These are phyloP conservation scores for Enteromius mattozi DNA, from an alignment of 2,797 vertebrate genomes.

Conservation along the genomic window DNA sequence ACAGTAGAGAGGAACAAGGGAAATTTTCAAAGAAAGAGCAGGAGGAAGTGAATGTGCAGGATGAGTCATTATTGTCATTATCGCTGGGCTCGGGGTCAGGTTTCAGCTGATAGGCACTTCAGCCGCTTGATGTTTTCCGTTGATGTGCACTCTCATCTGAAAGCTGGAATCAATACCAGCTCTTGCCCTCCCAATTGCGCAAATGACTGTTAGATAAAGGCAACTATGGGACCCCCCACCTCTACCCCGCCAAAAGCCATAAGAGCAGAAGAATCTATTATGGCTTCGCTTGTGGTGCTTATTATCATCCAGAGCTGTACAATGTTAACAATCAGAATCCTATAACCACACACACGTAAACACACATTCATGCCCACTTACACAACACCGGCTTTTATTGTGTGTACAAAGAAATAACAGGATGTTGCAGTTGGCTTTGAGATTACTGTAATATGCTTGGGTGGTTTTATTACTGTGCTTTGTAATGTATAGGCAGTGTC, in stretches of 20 bases:
- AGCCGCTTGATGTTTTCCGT: background rate
- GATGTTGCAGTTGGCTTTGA: background rate
- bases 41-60: background rate
- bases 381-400: background rate
- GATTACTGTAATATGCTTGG: constrained; percentile 12
- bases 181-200: constrained; percentile 42
- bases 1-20: background rate
- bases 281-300: constrained; percentile 12
- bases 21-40: background rate
- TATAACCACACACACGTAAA: constrained; percentile 19
- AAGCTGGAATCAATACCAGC: constrained; percentile 37
- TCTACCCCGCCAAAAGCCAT: constrained; percentile 16
- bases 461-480: constrained; percentile 16
- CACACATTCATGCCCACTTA: constrained; percentile 14
- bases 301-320: constrained; percentile 9
- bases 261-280: constrained; percentile 30
- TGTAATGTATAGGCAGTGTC: constrained; percentile 12
- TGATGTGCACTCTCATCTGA: constrained; percentile 4
- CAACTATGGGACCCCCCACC: constrained; percentile 19
- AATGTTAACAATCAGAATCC: constrained; percentile 36
- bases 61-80: constrained; percentile 28
- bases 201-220: constrained; percentile 43
- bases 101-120: constrained; percentile 24
- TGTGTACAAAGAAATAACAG: constrained; percentile 23
- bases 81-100: constrained; percentile 16